Percentiles rank a stretch among this genome's conserved stretches.
Evolutionary conservation across 92 coral and sea anemone genomes (phyloP).

Genomic region (Diadumene lineata): DNA sequence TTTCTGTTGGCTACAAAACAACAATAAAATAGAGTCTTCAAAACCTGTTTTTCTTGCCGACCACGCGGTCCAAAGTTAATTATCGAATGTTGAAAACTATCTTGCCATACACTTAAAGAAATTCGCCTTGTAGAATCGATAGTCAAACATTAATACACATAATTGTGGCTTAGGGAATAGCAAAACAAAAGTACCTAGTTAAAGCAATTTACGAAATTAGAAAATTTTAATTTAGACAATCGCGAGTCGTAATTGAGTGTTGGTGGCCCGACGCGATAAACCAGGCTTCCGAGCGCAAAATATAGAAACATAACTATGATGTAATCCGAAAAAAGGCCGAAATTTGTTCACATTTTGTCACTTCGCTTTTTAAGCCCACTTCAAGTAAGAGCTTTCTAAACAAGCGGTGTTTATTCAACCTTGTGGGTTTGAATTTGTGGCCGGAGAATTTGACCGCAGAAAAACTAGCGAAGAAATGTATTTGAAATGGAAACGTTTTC

Average conservation of each 20-base stretch:
- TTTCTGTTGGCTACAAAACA: background rate
- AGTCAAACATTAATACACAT: background rate
- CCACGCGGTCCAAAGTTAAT: background rate
- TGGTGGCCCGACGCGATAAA: background rate
- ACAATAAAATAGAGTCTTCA: background rate
- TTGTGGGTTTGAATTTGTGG: slow-evolving; percentile 18
- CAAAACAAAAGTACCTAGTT: background rate
- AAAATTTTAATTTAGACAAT: background rate
- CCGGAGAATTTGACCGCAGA: slow-evolving; percentile 15
- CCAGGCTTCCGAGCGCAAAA: background rate
- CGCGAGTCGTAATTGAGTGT: background rate
- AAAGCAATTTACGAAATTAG: slow-evolving; percentile 9
- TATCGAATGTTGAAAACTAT: background rate
- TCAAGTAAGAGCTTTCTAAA: background rate
- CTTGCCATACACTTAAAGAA: background rate
- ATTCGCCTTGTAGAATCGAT: background rate
- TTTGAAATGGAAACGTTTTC: background rate
- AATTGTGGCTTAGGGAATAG: background rate
- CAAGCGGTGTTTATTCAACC: background rate
- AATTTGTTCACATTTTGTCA: background rate
- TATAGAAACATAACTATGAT: background rate
- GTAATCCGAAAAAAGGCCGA: too few species aligned
- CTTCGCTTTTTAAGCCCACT: background rate
- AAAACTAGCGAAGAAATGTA: slow-evolving; percentile 4
- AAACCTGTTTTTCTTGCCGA: background rate